Evolutionary conservation across 2,888 invertebrate species (phyloP).

Genomic region (Anoplius nigerrimus): DNA sequence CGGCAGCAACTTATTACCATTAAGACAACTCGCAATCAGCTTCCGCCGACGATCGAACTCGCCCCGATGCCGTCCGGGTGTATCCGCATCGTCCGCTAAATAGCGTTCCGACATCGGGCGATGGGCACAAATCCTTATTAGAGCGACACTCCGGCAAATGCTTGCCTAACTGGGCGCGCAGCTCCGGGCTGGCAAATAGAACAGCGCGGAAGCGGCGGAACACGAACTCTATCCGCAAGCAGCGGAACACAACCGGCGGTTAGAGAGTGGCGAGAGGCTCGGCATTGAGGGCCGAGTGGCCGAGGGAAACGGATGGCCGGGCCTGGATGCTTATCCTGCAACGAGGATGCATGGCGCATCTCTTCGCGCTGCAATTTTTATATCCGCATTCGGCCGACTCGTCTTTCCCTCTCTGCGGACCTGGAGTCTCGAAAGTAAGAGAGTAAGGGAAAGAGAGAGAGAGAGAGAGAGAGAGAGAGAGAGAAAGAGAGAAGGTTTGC

Average conservation of each 20-base stretch:
- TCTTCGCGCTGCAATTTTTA: constrained; percentile 4
- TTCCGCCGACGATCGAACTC: too few species aligned
- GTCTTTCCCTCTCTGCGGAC: background rate
- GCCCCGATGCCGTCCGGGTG: too few species aligned
- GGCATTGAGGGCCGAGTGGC: constrained; percentile 5
- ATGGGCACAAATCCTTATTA: constrained; percentile 18
- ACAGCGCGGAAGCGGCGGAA: too few species aligned
- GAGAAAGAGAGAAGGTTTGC: too few species aligned
- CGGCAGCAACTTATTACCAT: too few species aligned
- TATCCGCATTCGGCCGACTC: background rate
- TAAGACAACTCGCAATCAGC: too few species aligned
- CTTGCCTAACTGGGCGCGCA: constrained; percentile 4
- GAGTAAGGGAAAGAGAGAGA: too few species aligned
- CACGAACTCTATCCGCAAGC: too few species aligned
- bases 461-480: too few species aligned
- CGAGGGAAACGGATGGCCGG: constrained; percentile 5
- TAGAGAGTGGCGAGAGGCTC: constrained; percentile 4
- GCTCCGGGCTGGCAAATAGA: background rate
- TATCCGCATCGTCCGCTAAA: too few species aligned
- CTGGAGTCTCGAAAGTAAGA: too few species aligned
- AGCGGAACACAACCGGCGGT: background rate
- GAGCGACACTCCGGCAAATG: constrained; percentile 8
- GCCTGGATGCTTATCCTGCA: constrained; percentile 1
- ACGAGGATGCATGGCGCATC: constrained; percentile 5
- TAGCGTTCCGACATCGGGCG: too few species aligned